phyloP scores from a whole-genome alignment of 92 coral and sea anemone species.

The Meandrina meandrites region DNA sequence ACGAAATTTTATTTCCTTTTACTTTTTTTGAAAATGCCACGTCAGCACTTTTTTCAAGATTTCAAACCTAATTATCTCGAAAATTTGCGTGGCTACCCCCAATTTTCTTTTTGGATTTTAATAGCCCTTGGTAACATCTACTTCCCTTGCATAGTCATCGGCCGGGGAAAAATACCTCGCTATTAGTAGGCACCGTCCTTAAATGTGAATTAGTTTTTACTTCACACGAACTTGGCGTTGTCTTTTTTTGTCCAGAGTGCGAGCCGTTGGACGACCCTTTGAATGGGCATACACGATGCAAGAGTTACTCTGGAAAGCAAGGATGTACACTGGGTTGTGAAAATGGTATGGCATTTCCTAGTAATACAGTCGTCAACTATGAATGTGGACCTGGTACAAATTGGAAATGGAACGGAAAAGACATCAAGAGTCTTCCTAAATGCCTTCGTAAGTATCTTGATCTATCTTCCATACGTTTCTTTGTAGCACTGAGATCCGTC shows the following conservation, averaged over 20 bases:
- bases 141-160: too few species aligned
- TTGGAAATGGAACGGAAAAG: conserved; percentile 49
- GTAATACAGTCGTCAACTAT: neutral
- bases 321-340: neutral
- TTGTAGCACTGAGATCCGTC: neutral
- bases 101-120: too few species aligned
- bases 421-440: conserved; percentile 23
- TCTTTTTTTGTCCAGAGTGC: neutral
- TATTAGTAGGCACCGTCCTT: too few species aligned
- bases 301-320: conserved; percentile 17
- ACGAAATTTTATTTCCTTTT: too few species aligned
- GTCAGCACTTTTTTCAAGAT: too few species aligned
- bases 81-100: too few species aligned
- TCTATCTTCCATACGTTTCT: neutral
- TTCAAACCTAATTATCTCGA: too few species aligned
- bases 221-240: neutral
- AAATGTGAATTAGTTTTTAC: too few species aligned
- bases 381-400: conserved; percentile 61
- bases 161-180: too few species aligned
- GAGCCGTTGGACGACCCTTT: neutral
- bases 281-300: neutral
- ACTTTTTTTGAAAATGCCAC: too few species aligned
- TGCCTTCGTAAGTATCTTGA: conserved; percentile 43
- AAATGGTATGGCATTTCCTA: neutral
- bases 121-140: too few species aligned